phyloP scores from a whole-genome alignment of 2,888 invertebrate genomes.

The Chrysopilus asiliformis region DNA sequence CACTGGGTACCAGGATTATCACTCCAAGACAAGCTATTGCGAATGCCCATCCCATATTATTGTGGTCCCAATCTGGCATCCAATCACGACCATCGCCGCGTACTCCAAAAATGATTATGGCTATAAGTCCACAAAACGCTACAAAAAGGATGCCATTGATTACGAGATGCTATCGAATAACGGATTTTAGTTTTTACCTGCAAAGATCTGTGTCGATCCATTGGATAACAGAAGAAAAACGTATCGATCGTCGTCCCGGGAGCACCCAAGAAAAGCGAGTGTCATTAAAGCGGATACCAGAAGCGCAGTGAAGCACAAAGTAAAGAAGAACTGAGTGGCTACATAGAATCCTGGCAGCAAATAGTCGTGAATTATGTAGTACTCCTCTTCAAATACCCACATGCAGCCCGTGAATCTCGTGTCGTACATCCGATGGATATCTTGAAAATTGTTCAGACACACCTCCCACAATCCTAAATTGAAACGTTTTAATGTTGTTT shows the following conservation, averaged over 20 bases:
- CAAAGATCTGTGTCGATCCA: constrained; percentile 57
- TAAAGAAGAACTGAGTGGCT: constrained; percentile 87
- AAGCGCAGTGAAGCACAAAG: constrained; percentile 70
- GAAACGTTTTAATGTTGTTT: constrained; percentile 3
- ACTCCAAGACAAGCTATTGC: constrained; percentile 74
- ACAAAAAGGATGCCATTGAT: constrained; percentile 21
- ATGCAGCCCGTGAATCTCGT: constrained; percentile 74
- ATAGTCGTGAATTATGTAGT: constrained; percentile 84
- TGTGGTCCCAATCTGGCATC: constrained; percentile 95
- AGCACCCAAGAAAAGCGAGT: constrained; percentile 56
- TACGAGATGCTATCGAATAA: background rate
- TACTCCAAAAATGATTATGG: constrained; percentile 78
- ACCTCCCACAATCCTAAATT: constrained; percentile 84
- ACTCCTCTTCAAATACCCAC: constrained; percentile 97
- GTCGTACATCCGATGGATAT: constrained; percentile 76
- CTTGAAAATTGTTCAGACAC: constrained; percentile 79
- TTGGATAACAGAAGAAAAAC: constrained; percentile 58
- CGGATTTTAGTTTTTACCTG: constrained; percentile 36
- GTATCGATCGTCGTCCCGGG: constrained; percentile 63
- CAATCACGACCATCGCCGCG: constrained; percentile 84
- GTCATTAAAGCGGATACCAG: constrained; percentile 63
- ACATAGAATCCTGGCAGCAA: constrained; percentile 84
- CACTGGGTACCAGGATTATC: constrained; percentile 58
- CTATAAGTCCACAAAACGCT: constrained; percentile 69
- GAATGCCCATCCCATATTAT: constrained; percentile 89